These are phyloP conservation scores for Sardina pilchardus DNA, from an alignment of 2,113 vertebrate species.

Conservation along the genomic window DNA sequence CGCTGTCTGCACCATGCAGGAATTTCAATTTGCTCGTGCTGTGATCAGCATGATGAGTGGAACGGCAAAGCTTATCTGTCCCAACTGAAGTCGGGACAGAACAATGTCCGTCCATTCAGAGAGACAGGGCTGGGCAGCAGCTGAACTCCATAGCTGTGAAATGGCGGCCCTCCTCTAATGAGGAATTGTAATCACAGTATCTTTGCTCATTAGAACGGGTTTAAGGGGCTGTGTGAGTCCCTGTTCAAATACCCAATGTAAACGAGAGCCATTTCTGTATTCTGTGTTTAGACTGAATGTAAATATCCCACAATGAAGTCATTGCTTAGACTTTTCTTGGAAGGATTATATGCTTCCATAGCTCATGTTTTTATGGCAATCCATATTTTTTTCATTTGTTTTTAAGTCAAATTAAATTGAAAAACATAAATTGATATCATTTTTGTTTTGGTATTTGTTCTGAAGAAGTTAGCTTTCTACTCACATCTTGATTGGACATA, in stretches of 20 bases:
- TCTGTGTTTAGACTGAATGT: not conserved
- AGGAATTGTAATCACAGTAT: slow-evolving; percentile 50
- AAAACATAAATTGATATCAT: not conserved
- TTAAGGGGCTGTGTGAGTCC: slow-evolving; percentile 33
- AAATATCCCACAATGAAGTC: not conserved
- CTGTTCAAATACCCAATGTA: not conserved
- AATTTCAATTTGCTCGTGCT: slow-evolving; percentile 43
- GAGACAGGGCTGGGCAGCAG: slow-evolving; percentile 34
- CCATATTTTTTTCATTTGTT: not conserved
- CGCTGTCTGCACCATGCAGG: slow-evolving; percentile 32
- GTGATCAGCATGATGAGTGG: slow-evolving; percentile 43
- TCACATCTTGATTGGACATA: slow-evolving; percentile 99
- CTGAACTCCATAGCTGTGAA: slow-evolving; percentile 46
- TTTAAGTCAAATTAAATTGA: not conserved
- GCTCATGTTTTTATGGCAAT: not conserved
- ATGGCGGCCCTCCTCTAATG: slow-evolving; percentile 47
- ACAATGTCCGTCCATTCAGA: slow-evolving; percentile 23
- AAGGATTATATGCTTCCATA: not conserved
- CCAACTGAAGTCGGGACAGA: slow-evolving; percentile 42
- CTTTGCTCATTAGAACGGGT: slow-evolving; percentile 60
- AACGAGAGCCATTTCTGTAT: not conserved
- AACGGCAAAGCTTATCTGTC: slow-evolving; percentile 20
- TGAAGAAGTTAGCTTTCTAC: slow-evolving; percentile 56
- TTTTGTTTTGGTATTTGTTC: not conserved
- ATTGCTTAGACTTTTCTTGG: not conserved